These are phyloP conservation scores for Tenebrio molitor DNA, from an alignment of 1,140 invertebrate species.

Conservation along the genomic window DNA sequence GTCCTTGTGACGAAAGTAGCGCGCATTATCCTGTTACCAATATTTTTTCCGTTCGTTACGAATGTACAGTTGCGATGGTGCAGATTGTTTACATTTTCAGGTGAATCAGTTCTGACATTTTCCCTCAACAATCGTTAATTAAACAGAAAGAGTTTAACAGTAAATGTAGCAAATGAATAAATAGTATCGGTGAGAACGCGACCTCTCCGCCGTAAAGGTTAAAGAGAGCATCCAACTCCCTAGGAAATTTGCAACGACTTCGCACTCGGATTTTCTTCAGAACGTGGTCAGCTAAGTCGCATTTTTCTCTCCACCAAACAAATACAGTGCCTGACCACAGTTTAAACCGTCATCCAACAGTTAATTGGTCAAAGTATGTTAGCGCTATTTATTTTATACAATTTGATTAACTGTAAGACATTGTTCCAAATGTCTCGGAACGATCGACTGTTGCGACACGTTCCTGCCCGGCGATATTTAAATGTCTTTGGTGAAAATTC, in stretches of 20 bases:
- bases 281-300: too few relatives aligned
- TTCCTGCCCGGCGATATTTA: too few relatives aligned
- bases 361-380: background rate
- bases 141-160: background rate
- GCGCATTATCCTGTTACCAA: background rate
- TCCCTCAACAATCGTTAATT: background rate
- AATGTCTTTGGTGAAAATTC: background rate
- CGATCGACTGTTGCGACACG: too few relatives aligned
- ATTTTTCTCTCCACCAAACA: too few relatives aligned
- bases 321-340: too few relatives aligned
- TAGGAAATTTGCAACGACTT: background rate
- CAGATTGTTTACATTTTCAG: background rate
- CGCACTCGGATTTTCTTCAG: too few relatives aligned
- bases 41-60: too few relatives aligned
- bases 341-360: background rate
- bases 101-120: background rate
- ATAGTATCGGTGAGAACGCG: background rate
- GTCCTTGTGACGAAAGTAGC: conserved; percentile 26
- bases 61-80: too few relatives aligned
- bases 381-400: too few relatives aligned
- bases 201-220: background rate
- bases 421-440: too few relatives aligned
- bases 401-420: too few relatives aligned
- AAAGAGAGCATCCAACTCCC: background rate
- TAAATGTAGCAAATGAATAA: background rate